phyloP scores from a whole-genome alignment of 2,113 vertebrate species.

The Sorex araneus region DNA sequence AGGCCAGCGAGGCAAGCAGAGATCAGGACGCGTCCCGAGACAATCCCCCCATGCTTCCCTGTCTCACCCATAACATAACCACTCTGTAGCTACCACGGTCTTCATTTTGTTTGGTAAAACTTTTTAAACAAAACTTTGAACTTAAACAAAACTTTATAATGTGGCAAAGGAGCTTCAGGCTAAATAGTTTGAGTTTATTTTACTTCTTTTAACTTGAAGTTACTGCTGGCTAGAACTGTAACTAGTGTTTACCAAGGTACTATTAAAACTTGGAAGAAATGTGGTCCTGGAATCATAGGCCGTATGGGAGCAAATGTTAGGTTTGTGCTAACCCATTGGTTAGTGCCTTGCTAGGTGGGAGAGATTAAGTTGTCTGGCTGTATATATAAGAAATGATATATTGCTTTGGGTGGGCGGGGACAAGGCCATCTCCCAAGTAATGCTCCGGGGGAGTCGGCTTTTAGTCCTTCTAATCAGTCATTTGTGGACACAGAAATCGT shows the following conservation, averaged over 20 bases:
- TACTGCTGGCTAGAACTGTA: not conserved
- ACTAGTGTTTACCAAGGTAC: no score
- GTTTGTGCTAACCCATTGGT: no score
- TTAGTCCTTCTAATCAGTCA: not conserved
- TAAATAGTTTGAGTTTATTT: not conserved
- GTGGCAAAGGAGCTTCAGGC: slow-evolving; percentile 63
- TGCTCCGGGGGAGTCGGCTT: slow-evolving; percentile 22
- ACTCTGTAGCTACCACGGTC: slow-evolving; percentile 37
- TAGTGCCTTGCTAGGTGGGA: no score
- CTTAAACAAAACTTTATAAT: slow-evolving; percentile 11
- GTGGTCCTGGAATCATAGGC: not conserved
- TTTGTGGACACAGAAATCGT: not conserved
- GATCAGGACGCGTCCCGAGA: slow-evolving; percentile 55
- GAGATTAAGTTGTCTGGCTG: no score
- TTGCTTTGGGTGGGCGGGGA: no score
- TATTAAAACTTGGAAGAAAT: no score
- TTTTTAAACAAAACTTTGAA: no score
- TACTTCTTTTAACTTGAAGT: not conserved
- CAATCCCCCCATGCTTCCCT: slow-evolving; percentile 34
- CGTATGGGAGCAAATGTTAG: not conserved
- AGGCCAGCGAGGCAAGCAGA: not conserved
- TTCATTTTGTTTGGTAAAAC: slow-evolving; percentile 63
- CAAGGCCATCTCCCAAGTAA: not conserved
- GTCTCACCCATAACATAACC: not conserved
- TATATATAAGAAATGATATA: no score